A percentile compares a stretch with the other conserved stretches of the same genome.
phyloP scores from a whole-genome alignment of 2,797 vertebrate species.

The Hozukius guyotensis region DNA sequence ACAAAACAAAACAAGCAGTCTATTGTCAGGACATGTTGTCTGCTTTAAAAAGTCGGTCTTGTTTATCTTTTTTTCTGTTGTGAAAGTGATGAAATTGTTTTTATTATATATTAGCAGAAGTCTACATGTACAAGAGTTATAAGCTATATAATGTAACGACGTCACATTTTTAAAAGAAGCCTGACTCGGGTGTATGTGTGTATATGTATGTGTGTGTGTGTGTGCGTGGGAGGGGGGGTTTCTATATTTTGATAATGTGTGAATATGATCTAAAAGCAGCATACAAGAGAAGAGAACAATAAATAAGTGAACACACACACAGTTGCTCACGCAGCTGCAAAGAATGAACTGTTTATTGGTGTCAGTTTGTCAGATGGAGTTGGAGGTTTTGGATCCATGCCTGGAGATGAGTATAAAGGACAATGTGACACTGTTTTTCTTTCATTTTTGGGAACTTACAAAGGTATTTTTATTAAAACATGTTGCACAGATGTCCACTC shows the following conservation, averaged over 20 bases:
- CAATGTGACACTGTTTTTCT: slow-evolving; percentile 15
- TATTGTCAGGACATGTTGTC: slow-evolving; percentile 51
- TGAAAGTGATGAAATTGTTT: slow-evolving; percentile 70
- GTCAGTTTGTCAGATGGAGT: slow-evolving; percentile 3
- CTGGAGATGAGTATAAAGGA: slow-evolving; percentile 1
- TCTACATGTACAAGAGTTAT: slow-evolving; percentile 65
- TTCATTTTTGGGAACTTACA: slow-evolving; percentile 25
- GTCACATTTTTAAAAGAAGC: slow-evolving; percentile 60
- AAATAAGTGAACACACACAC: slow-evolving; percentile 63
- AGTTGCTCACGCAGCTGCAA: slow-evolving; percentile 56
- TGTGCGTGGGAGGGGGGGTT: slow-evolving; percentile 21
- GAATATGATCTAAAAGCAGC: slow-evolving; percentile 53
- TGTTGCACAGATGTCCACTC: slow-evolving; percentile 12
- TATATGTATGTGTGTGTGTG: background rate
- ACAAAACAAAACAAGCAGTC: slow-evolving; percentile 16
- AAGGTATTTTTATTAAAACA: slow-evolving; percentile 48
- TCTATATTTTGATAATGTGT: slow-evolving; percentile 78
- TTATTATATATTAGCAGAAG: slow-evolving; percentile 67
- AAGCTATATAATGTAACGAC: slow-evolving; percentile 58
- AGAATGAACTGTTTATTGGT: slow-evolving; percentile 48
- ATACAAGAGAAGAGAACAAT: slow-evolving; percentile 55
- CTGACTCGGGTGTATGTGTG: background rate
- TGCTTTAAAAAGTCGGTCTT: slow-evolving; percentile 42
- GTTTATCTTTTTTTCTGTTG: slow-evolving; percentile 70
- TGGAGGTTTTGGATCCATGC: background rate